A percentile compares a stretch with the other conserved stretches of the same genome.
These are phyloP conservation scores for Macrosoma leucophasiata DNA, from an alignment of 2,888 invertebrate genomes.

Conservation along the genomic window DNA sequence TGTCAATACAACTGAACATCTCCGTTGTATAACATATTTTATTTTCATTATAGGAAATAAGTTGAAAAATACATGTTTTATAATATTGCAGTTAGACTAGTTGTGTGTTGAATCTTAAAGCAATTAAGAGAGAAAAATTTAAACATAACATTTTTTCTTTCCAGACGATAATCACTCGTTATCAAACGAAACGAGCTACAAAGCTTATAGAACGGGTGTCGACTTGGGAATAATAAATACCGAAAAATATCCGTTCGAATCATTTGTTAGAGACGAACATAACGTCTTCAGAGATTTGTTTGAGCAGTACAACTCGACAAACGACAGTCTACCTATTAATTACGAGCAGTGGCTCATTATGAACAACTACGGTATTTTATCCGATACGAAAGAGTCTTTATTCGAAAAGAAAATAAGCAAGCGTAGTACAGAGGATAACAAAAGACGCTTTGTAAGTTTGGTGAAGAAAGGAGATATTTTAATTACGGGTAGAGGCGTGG, in stretches of 20 bases:
- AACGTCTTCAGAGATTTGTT: conserved; percentile 45
- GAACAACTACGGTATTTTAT: conserved; percentile 48
- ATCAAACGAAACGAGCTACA: conserved; percentile 33
- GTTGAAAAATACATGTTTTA: no score
- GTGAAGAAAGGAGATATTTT: conserved; percentile 45
- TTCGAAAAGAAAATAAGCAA: conserved; percentile 43
- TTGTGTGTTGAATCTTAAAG: no score
- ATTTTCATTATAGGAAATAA: no score
- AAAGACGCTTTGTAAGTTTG: conserved; percentile 40
- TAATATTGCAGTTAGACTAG: no score
- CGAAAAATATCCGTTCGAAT: conserved; percentile 44
- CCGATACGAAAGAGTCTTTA: conserved; percentile 47
- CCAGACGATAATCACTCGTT: conserved; percentile 29
- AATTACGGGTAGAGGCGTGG: conserved; percentile 35
- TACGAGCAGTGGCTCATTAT: conserved; percentile 52
- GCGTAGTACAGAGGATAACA: conserved; percentile 41
- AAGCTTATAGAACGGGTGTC: conserved; percentile 39
- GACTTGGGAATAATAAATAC: conserved; percentile 50
- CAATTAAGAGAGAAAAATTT: no score
- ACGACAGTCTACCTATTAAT: conserved; percentile 37
- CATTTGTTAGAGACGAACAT: conserved; percentile 43
- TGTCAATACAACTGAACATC: no score
- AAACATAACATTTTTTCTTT: no score
- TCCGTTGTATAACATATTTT: no score
- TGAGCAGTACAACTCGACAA: conserved; percentile 34